Base-by-base conservation (phyloP, 2,888 invertebrate species). In the Biston betularia region DNA sequence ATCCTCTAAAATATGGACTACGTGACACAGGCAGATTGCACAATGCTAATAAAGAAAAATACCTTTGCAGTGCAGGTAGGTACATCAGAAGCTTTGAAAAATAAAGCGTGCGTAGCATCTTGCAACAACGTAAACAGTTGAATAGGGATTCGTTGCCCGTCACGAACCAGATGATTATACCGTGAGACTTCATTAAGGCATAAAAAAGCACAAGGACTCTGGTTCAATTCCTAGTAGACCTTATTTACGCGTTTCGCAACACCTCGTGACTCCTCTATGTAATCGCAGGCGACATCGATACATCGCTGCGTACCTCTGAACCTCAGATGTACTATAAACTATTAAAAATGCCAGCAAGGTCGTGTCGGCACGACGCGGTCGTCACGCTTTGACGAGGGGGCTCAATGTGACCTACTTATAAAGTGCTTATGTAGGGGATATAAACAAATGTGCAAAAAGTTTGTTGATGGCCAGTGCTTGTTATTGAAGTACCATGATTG, bases 211-310 rank as follows among this genome's bases (percentile, higher is more conserved):
- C 62, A 65, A 65, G 65, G 64, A 61, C 59, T 62, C 45, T n/a
- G 61, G 62, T 61, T 64, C 70, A 72, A 71, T 77, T 72, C 79
- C 78, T 66, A 68, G 71, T 71, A 75, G 73, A 67, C 72, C 68
- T 73, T 59, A 70, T 74, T 71, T 56, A 14, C 63, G 58, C 46
- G 74, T 89, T 83, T 85, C 83, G 81, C 81, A 89, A 89, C 63
- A 73, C 69, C 75, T 88, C 89, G 89, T 90, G 89, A 87, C 83
- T 81, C 69, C 73, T 69, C 74, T 35, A 33, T 75, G 78, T 82
- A 82, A 89, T 87, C 87, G 78, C 78, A 48, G 46, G 75, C 54
- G 73, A 77, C 76, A 54, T 54, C 54, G 80, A 83, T 83, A 81
- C 78, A 80, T 73, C 69, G 34, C 57, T 79, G 33, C 14, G 48